Percentiles rank a stretch among this genome's conserved stretches.
These are phyloP conservation scores for Grallaria varia DNA, from an alignment of 2,113 vertebrate genomes.

Conservation along the genomic window DNA sequence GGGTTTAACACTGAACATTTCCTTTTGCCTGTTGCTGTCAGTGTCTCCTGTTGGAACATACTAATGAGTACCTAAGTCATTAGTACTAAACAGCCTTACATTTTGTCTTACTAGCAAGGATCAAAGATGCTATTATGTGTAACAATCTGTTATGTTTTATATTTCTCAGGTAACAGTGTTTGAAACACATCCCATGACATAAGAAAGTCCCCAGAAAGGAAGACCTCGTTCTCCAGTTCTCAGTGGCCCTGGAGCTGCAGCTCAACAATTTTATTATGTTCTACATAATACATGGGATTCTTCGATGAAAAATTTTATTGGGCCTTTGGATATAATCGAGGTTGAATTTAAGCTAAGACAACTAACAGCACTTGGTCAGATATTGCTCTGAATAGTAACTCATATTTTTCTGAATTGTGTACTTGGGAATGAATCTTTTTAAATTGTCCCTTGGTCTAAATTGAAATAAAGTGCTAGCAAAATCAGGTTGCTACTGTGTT, in stretches of 20 bases:
- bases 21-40: neutral
- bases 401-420: neutral
- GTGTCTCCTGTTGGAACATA: neutral
- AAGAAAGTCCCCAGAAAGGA: constrained; percentile 16
- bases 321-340: constrained; percentile 14
- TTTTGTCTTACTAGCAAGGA: constrained; percentile 42
- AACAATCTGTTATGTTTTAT: constrained; percentile 49
- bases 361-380: constrained; percentile 35
- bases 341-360: constrained; percentile 44
- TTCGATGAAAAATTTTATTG: constrained; percentile 58
- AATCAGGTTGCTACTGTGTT: constrained; percentile 16
- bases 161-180: constrained; percentile 59
- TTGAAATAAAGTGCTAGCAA: constrained; percentile 65
- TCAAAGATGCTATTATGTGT: constrained; percentile 19
- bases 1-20: neutral
- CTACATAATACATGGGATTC: constrained; percentile 4
- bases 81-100: constrained; percentile 39
- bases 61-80: constrained; percentile 35
- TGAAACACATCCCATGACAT: constrained; percentile 18
- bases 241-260: constrained; percentile 9
- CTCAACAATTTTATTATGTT: constrained; percentile 17
- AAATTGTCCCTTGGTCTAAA: constrained; percentile 47
- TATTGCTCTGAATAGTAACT: neutral
- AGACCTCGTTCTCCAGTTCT: neutral
- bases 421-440: constrained; percentile 29